phyloP scores from a whole-genome alignment of 2,113 vertebrate genomes.

The Callipepla squamata region DNA sequence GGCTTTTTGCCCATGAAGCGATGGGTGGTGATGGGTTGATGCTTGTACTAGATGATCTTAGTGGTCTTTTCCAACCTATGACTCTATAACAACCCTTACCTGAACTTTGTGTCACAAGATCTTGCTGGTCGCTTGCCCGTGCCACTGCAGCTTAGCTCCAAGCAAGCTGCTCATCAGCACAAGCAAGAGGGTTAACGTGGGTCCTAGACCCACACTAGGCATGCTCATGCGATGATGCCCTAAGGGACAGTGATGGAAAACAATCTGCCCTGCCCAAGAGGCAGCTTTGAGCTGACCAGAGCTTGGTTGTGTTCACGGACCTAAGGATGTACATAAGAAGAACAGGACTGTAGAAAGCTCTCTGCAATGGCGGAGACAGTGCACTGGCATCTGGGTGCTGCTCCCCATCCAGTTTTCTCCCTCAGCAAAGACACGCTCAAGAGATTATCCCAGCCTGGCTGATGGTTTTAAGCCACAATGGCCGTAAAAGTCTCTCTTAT shows the following conservation, averaged over 20 bases:
- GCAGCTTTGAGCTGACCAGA: not conserved
- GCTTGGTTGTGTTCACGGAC: not conserved
- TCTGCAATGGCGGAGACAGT: not conserved
- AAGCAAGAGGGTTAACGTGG: not conserved
- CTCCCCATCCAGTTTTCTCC: not conserved
- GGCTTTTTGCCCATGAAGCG: not conserved
- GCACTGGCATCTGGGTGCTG: not conserved
- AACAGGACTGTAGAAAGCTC: not conserved
- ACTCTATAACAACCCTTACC: not conserved
- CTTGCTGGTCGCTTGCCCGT: not conserved
- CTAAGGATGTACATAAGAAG: fast-evolving
- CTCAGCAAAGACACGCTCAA: not conserved
- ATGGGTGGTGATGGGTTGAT: no score
- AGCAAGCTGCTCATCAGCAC: not conserved
- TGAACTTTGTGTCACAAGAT: not conserved
- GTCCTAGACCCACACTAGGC: not conserved
- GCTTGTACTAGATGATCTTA: no score
- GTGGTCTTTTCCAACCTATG: no score
- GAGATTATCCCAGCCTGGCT: not conserved
- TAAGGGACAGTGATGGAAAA: not conserved
- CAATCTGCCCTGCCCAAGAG: not conserved
- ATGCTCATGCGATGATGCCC: not conserved
- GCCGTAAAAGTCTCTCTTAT: constrained; percentile 48
- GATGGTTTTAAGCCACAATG: not conserved
- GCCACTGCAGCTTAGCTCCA: not conserved